A percentile compares a stretch with the other conserved stretches of the same genome.
These are phyloP conservation scores for Cryptomyrus ogoouensis DNA, from an alignment of 2,113 vertebrate genomes.

Conservation along the genomic window DNA sequence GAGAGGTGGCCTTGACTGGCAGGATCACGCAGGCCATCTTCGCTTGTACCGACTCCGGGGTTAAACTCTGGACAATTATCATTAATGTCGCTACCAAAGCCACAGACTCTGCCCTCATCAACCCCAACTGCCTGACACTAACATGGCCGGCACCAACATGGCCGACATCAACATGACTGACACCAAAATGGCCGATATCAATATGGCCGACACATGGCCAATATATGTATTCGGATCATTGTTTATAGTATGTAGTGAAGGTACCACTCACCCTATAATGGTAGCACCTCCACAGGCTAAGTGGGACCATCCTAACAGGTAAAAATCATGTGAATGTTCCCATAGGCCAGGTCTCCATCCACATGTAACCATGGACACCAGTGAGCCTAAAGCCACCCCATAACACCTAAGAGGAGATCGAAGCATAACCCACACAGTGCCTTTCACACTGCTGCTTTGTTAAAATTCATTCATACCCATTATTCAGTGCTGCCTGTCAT, in stretches of 20 bases:
- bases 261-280: background rate
- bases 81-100: background rate
- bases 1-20: background rate
- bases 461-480: background rate
- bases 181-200: background rate
- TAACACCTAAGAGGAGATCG: background rate
- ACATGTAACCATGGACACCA: background rate
- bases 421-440: background rate
- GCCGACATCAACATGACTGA: background rate
- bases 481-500: background rate
- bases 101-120: background rate
- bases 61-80: slow-evolving; percentile 7
- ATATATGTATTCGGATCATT: background rate
- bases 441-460: background rate
- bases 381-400: background rate
- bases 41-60: slow-evolving; percentile 1
- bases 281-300: background rate
- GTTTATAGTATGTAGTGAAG: background rate
- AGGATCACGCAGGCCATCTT: background rate
- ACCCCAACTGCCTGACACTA: background rate
- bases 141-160: background rate
- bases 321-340: background rate
- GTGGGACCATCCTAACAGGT: background rate
- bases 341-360: background rate
- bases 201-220: background rate